Evolutionary conservation across 2,113 vertebrate species (phyloP).

Genomic region (Aepyceros melampus): DNA sequence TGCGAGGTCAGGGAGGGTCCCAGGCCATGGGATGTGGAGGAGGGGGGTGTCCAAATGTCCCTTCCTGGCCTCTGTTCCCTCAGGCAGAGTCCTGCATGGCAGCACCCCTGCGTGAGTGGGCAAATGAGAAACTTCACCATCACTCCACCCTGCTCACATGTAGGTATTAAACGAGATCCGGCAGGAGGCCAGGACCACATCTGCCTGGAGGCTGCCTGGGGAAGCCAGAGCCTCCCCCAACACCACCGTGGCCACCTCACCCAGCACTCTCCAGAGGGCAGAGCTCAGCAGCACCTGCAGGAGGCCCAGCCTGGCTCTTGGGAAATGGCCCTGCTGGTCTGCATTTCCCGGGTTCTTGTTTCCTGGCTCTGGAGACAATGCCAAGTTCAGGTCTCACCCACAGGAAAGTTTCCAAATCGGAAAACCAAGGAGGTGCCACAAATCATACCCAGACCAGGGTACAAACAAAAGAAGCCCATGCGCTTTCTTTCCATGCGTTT

Average conservation of each 20-base stretch:
- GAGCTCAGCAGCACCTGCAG: neutral
- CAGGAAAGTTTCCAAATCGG: constrained; percentile 7
- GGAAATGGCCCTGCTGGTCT: neutral
- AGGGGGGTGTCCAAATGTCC: neutral
- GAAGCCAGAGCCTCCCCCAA: constrained; percentile 13
- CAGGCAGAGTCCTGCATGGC: neutral
- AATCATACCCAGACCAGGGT: neutral
- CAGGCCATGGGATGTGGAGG: neutral
- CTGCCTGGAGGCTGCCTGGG: neutral
- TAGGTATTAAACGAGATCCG: constrained; percentile 25
- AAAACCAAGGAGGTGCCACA: constrained; percentile 13
- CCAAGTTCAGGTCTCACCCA: neutral
- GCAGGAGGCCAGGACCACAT: constrained; percentile 42
- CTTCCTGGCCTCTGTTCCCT: neutral
- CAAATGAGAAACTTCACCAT: constrained; percentile 20
- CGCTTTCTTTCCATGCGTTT: neutral
- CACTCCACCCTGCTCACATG: neutral
- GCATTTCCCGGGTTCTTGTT: constrained; percentile 4
- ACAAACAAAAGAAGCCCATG: neutral
- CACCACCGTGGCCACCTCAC: neutral
- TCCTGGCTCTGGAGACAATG: constrained; percentile 42
- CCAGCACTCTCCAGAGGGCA: neutral
- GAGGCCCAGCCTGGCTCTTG: neutral
- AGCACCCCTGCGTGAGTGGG: constrained; percentile 8
- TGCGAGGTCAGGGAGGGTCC: neutral